Conservation (phyloP, 2,113 vertebrate species). For the Castor canadensis region DNA sequence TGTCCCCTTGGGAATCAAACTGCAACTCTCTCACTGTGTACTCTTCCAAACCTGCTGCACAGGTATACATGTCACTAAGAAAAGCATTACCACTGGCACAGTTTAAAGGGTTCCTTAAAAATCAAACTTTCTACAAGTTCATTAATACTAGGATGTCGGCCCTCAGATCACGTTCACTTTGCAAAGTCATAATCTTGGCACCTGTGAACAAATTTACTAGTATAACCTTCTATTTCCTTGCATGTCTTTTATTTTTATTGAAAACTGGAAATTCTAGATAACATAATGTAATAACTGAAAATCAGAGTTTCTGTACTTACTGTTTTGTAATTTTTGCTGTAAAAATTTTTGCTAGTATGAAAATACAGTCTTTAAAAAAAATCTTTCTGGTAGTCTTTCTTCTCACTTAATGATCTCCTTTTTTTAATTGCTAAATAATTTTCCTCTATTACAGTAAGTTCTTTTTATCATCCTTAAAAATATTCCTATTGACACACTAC, state of each 20-base stretch:
- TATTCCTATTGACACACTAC: background rate
- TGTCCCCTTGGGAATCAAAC: constrained; percentile 33
- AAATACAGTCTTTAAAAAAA: background rate
- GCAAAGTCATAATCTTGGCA: background rate
- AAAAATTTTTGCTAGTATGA: no score
- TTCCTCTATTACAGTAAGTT: background rate
- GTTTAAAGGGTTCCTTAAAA: constrained; percentile 46
- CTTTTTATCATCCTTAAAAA: constrained; percentile 30
- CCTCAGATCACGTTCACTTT: background rate
- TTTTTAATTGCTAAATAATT: background rate
- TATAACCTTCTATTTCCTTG: no score
- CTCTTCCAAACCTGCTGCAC: background rate
- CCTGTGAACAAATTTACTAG: background rate
- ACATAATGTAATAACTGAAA: no score
- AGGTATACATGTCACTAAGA: background rate
- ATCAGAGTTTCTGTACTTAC: no score
- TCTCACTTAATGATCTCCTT: background rate
- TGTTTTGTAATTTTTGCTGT: no score
- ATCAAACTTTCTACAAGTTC: background rate
- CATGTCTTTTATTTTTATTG: no score
- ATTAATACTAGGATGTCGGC: background rate
- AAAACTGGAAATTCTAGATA: no score
- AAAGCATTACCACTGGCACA: background rate
- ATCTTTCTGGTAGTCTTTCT: background rate
- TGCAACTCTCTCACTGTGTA: background rate